These are phyloP conservation scores for Adelosebastes latens DNA, from an alignment of 2,797 vertebrate genomes.

Conservation along the genomic window DNA sequence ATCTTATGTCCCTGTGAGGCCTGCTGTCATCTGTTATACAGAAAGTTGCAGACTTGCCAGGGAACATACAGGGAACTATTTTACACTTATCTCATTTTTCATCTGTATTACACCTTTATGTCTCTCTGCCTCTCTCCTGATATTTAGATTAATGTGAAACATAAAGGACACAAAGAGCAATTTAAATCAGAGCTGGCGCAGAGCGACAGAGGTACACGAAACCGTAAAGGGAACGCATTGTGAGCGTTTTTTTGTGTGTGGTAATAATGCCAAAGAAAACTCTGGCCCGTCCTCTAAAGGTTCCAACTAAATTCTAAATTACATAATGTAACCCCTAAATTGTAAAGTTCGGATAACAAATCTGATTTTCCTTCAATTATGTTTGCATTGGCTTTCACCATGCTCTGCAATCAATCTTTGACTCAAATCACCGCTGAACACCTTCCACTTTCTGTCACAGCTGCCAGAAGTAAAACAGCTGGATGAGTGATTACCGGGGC, in stretches of 20 bases:
- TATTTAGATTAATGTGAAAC: constrained; percentile 38
- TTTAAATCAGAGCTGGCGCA: constrained; percentile 6
- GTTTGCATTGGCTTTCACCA: constrained; percentile 9
- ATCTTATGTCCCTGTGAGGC: constrained; percentile 26
- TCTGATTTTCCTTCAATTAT: constrained; percentile 15
- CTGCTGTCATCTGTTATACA: constrained; percentile 30
- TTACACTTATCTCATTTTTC: constrained; percentile 34
- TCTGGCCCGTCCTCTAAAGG: not conserved
- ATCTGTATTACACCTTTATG: constrained; percentile 1
- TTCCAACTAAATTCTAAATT: constrained; percentile 13
- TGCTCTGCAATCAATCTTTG: constrained; percentile 57
- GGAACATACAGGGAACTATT: constrained; percentile 13
- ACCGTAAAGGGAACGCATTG: not conserved
- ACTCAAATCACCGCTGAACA: constrained; percentile 47
- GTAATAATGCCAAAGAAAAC: not conserved
- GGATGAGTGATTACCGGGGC: constrained; percentile 61
- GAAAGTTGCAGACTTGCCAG: constrained; percentile 17
- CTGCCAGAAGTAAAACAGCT: constrained; percentile 56
- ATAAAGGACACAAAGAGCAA: constrained; percentile 1
- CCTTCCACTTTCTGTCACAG: constrained; percentile 50
- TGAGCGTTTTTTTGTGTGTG: not conserved
- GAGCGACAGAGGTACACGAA: not conserved
- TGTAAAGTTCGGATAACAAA: constrained; percentile 6
- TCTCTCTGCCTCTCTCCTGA: not conserved
- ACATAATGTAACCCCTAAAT: constrained; percentile 16